phyloP scores from a whole-genome alignment of 2,888 invertebrate species.

The Xylota sylvarum region DNA sequence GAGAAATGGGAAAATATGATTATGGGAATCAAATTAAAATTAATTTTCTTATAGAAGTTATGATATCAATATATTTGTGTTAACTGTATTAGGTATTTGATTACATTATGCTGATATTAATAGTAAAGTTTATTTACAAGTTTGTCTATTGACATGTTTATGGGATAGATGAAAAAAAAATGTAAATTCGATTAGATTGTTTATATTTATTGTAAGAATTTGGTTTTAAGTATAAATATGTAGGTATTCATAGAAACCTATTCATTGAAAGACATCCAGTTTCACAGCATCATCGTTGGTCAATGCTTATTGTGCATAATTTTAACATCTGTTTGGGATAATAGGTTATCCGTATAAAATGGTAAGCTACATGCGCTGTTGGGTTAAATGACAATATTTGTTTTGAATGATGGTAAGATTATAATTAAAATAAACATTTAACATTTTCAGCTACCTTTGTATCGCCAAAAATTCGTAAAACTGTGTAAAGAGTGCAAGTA shows the following conservation, averaged over 20 bases:
- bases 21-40: conserved; percentile 52
- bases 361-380: conserved; percentile 17
- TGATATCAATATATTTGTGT: conserved; percentile 46
- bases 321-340: neutral
- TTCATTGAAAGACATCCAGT: conserved; percentile 42
- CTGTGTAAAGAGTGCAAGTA: neutral
- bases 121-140: conserved; percentile 47
- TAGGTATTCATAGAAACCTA: conserved; percentile 38
- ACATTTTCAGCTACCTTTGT: neutral
- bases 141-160: conserved; percentile 49
- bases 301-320: neutral
- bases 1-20: conserved; percentile 43
- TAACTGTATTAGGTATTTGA: conserved; percentile 50
- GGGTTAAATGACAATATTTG: conserved; percentile 22
- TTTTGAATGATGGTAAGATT: conserved; percentile 16
- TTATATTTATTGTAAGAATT: conserved; percentile 14
- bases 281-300: conserved; percentile 36
- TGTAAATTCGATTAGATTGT: conserved; percentile 31
- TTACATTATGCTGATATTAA: conserved; percentile 43
- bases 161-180: conserved; percentile 9
- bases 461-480: neutral
- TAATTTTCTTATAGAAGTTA: conserved; percentile 39
- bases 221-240: conserved; percentile 28
- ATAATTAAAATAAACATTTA: neutral
- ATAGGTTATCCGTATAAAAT: neutral